phyloP scores from a whole-genome alignment of 1,140 invertebrate genomes.

The Pseudomyrmex cubaensis region DNA sequence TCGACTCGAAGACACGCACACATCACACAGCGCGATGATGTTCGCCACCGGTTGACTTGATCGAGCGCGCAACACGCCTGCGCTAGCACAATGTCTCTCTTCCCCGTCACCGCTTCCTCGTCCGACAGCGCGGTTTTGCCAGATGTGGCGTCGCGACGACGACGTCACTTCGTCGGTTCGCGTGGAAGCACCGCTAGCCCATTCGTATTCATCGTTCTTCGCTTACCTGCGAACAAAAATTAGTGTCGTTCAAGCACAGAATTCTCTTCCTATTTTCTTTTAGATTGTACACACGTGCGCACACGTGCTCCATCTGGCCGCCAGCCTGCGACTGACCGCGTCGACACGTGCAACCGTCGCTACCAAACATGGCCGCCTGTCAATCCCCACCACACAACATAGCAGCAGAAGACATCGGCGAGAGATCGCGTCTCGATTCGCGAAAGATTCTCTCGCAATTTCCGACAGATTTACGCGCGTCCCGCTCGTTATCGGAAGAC shows the following conservation, averaged over 20 bases:
- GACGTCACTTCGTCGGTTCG: not conserved
- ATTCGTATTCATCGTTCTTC: not conserved
- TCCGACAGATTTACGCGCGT: not conserved
- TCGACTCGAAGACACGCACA: not conserved
- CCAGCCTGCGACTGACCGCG: slow-evolving; percentile 18
- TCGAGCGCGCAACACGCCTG: slow-evolving; percentile 37
- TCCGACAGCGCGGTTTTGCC: not conserved
- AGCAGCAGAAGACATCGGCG: slow-evolving; percentile 37
- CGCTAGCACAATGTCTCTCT: slow-evolving; percentile 7
- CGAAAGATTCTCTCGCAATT: not conserved
- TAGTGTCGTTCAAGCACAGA: not conserved
- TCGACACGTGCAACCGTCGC: slow-evolving; percentile 54
- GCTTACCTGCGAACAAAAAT: slow-evolving; percentile 63
- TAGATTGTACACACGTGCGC: slow-evolving; percentile 6
- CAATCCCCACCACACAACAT: not conserved
- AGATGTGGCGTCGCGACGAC: slow-evolving; percentile 53
- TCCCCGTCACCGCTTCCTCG: not conserved
- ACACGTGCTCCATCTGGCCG: slow-evolving; percentile 10
- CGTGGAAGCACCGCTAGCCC: not conserved
- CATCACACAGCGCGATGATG: slow-evolving; percentile 1
- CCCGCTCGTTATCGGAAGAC: not conserved
- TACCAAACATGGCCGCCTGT: slow-evolving; percentile 57
- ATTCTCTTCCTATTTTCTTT: not conserved
- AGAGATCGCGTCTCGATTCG: slow-evolving; percentile 13
- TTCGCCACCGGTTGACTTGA: slow-evolving; percentile 52